Evolutionary conservation across 2,797 vertebrate species (phyloP).

Genomic region (Streptopelia turtur): DNA sequence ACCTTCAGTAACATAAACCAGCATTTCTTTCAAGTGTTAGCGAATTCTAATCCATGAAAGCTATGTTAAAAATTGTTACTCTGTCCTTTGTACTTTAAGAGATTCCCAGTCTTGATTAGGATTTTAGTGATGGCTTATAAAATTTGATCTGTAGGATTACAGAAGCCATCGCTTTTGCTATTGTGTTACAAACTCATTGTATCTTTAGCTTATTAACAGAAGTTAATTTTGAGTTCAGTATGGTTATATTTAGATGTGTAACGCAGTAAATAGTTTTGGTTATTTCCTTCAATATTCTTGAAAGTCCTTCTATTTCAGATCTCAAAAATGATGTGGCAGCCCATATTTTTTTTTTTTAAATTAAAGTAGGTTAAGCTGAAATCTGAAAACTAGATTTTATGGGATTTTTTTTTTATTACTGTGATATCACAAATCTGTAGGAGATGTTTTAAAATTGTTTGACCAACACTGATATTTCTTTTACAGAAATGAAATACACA

Average conservation of each 20-base stretch:
- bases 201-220: not conserved
- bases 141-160: not conserved
- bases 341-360: not conserved
- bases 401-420: not conserved
- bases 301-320: constrained; percentile 43
- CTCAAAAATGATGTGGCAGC: not conserved
- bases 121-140: not conserved
- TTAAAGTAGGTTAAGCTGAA: not conserved
- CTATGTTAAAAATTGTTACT: not conserved
- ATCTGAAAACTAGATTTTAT: not conserved
- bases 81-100: not conserved
- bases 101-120: not conserved
- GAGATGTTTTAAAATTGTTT: constrained; percentile 57
- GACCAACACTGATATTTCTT: constrained; percentile 23
- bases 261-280: not conserved
- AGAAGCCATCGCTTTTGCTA: not conserved
- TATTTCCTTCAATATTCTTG: constrained; percentile 36
- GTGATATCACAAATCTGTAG: constrained; percentile 28
- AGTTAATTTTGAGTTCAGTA: not conserved
- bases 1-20: not conserved
- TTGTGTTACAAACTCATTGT: not conserved
- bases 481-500: constrained; percentile 37
- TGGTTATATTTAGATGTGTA: not conserved
- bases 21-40: not conserved
- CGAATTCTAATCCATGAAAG: not conserved